Evolutionary conservation across 1,140 invertebrate genomes (phyloP).

Genomic region (Amphibalanus amphitrite): DNA sequence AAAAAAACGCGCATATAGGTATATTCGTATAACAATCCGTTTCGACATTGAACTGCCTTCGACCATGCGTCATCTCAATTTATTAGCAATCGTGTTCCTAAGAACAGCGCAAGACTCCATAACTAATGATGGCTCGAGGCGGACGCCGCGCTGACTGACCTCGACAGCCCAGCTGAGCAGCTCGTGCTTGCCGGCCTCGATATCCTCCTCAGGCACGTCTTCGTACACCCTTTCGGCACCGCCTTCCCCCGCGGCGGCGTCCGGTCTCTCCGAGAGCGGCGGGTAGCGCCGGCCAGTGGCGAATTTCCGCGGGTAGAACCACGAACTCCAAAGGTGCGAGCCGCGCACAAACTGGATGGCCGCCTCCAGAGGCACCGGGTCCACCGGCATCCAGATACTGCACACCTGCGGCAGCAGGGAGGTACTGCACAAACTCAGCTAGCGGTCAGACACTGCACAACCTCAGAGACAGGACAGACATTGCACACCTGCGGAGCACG

Average conservation of each 20-base stretch:
- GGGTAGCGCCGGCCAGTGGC: slow-evolving; percentile 18
- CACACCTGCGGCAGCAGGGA: slow-evolving; percentile 21
- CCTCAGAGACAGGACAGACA: too few species aligned
- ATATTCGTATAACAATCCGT: too few species aligned
- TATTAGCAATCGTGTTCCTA: too few species aligned
- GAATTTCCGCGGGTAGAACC: slow-evolving; percentile 22
- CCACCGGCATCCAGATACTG: slow-evolving; percentile 22
- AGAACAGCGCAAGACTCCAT: too few species aligned
- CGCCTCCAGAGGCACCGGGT: slow-evolving; percentile 17
- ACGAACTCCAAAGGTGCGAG: slow-evolving; percentile 20
- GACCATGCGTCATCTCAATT: too few species aligned
- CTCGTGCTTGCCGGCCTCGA: slow-evolving; percentile 13
- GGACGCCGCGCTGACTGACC: slow-evolving; percentile 13
- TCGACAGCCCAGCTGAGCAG: slow-evolving; percentile 19
- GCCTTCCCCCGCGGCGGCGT: not conserved
- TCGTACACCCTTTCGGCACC: slow-evolving; percentile 10
- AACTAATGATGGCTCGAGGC: too few species aligned
- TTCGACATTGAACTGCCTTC: too few species aligned
- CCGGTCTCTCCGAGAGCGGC: too few species aligned
- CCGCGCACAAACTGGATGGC: slow-evolving; percentile 20
- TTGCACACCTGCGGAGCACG: too few species aligned
- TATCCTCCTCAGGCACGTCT: slow-evolving; percentile 18
- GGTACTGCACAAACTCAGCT: too few species aligned
- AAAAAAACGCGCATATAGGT: too few species aligned
- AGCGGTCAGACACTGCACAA: too few species aligned